These are phyloP conservation scores for Leptothorax acervorum DNA, from an alignment of 2,888 invertebrate species.

Conservation along the genomic window DNA sequence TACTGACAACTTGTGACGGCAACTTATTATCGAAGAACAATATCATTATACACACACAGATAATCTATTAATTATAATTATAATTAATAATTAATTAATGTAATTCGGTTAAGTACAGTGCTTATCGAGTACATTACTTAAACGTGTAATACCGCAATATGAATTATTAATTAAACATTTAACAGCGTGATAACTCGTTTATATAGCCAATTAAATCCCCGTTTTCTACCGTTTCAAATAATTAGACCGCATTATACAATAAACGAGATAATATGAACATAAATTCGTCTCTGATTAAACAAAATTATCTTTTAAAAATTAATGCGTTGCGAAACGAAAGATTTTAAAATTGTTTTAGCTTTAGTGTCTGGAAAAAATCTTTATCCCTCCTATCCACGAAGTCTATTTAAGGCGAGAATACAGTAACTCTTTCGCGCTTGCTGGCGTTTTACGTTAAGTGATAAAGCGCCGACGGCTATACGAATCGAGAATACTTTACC, in stretches of 20 bases:
- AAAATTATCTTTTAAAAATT: not conserved
- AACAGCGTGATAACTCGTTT: not conserved
- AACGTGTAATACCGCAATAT: not conserved
- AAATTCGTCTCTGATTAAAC: not conserved
- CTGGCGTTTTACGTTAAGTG: constrained; percentile 13
- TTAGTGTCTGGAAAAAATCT: not conserved
- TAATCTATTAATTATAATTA: constrained; percentile 9
- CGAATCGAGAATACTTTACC: constrained; percentile 30
- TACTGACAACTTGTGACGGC: not conserved
- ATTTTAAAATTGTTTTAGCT: not conserved
- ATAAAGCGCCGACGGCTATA: constrained; percentile 18
- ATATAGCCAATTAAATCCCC: not conserved
- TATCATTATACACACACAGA: not conserved
- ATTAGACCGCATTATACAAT: not conserved
- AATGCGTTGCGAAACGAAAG: not conserved
- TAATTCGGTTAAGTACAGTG: not conserved
- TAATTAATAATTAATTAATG: constrained; percentile 3
- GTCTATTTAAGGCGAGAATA: not conserved
- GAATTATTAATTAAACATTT: constrained; percentile 39
- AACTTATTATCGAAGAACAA: not conserved
- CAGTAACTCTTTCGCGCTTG: constrained; percentile 12
- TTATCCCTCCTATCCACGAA: not conserved
- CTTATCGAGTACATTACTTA: not conserved
- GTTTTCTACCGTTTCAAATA: not conserved
- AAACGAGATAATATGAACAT: not conserved